phyloP scores from a whole-genome alignment of 2,113 vertebrate genomes.

The Actenoides hombroni region DNA sequence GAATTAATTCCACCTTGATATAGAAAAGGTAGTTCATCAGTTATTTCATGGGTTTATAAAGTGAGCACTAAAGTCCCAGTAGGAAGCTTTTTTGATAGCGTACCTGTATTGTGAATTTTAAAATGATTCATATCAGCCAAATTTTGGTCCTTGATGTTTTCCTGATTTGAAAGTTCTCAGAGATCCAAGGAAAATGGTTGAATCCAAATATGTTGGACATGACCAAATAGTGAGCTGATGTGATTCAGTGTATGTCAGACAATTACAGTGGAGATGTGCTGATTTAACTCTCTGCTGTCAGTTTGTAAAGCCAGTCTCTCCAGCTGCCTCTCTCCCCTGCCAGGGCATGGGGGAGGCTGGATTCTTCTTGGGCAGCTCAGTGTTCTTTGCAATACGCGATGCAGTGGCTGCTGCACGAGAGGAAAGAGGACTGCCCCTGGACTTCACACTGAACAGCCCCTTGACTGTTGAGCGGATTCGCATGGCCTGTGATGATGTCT shows the following conservation, averaged over 20 bases:
- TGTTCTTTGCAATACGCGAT: conserved; percentile 84
- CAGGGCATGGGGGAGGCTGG: conserved; percentile 82
- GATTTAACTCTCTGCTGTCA: not conserved
- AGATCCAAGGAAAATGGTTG: not conserved
- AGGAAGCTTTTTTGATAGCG: not conserved
- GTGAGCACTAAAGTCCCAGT: not conserved
- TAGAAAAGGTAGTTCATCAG: not conserved
- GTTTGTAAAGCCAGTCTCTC: not conserved
- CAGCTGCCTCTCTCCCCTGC: not conserved
- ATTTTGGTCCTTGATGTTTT: not conserved
- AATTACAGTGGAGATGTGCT: not conserved
- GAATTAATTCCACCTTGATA: not conserved
- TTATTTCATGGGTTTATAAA: not conserved
- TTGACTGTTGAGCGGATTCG: conserved; percentile 77
- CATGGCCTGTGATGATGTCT: conserved; percentile 79
- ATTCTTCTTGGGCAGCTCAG: conserved; percentile 81
- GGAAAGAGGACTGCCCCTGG: conserved; percentile 55
- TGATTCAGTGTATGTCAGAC: not conserved
- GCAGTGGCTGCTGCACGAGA: conserved; percentile 72
- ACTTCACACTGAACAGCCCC: conserved; percentile 78
- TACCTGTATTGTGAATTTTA: not conserved
- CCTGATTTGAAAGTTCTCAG: not conserved
- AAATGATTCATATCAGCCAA: not conserved
- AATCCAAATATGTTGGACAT: not conserved
- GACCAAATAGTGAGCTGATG: not conserved